Evolutionary conservation across 2,797 vertebrate genomes (phyloP).

Genomic region (Gadopsis marmoratus): DNA sequence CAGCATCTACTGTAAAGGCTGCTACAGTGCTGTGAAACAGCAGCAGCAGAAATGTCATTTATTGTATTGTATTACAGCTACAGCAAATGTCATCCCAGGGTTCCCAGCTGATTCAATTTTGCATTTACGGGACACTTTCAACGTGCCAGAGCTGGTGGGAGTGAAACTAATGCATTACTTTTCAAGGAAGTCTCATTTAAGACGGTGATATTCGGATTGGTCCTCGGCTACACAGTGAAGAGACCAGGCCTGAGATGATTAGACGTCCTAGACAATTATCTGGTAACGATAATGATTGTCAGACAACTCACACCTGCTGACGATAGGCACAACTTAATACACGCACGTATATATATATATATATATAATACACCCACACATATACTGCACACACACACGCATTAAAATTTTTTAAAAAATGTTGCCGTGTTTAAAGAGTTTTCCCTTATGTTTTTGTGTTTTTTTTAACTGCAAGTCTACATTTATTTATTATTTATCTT

Average conservation of each 20-base stretch:
- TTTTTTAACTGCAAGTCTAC: too few species aligned
- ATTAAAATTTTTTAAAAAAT: too few species aligned
- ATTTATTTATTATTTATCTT: too few species aligned
- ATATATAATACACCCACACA: too few species aligned
- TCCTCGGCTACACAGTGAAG: constrained; percentile 4
- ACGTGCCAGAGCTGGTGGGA: neutral
- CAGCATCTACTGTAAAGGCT: neutral
- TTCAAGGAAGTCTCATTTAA: constrained; percentile 2
- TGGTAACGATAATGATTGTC: constrained; percentile 13
- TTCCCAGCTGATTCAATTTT: constrained; percentile 1
- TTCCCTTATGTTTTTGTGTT: too few species aligned
- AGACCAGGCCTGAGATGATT: constrained; percentile 1
- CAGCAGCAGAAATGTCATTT: neutral
- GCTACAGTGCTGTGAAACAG: neutral
- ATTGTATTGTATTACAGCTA: neutral
- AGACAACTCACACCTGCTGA: constrained; percentile 2
- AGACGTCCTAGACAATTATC: constrained; percentile 30
- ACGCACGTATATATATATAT: too few species aligned
- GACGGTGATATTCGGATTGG: constrained; percentile 6
- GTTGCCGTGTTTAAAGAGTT: too few species aligned
- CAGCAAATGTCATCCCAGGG: constrained; percentile 4
- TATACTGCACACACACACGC: too few species aligned
- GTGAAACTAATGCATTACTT: neutral
- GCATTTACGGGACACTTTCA: neutral
- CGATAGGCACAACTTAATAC: neutral